A percentile compares a stretch with the other conserved stretches of the same genome.
phyloP scores from a whole-genome alignment of 2,113 vertebrate species.

The Glareola pratincola region DNA sequence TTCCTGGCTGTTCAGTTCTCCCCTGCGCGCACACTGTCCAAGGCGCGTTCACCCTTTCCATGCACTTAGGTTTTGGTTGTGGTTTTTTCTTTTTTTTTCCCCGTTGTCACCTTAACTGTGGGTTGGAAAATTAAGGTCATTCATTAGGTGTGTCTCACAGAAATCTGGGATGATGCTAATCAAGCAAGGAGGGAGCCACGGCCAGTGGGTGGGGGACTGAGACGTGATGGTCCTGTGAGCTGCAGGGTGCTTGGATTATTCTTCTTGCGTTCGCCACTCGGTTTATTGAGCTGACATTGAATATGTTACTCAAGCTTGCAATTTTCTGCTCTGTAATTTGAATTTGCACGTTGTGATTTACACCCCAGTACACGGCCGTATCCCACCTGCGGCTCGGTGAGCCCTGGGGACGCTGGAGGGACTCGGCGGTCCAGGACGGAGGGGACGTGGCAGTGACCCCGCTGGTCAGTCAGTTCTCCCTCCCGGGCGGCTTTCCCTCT shows the following conservation, averaged over 20 bases:
- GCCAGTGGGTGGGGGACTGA: not conserved
- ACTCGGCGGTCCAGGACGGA: not conserved
- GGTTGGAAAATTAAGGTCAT: not conserved
- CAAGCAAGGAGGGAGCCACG: not conserved
- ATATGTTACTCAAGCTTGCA: not conserved
- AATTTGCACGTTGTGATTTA: not conserved
- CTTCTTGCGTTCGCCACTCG: not conserved
- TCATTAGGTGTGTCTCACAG: not conserved
- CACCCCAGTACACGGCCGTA: accelerated
- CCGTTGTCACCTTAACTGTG: not conserved
- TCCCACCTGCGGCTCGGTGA: not conserved
- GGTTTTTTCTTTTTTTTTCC: accelerated
- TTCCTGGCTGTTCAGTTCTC: not conserved
- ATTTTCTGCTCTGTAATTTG: not conserved
- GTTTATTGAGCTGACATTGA: not conserved
- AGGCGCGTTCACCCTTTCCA: not conserved
- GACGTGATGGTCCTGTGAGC: accelerated
- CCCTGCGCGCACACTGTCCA: accelerated
- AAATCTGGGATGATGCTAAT: not conserved
- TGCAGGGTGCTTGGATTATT: not conserved
- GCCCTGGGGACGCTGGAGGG: not conserved
- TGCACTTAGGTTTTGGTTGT: not conserved
- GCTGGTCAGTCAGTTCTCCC: not conserved
- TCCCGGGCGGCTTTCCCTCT: not conserved
- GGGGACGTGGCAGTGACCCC: not conserved